Evolutionary conservation across 2,888 invertebrate genomes (phyloP).

Genomic region (Stomorhina lunata): DNA sequence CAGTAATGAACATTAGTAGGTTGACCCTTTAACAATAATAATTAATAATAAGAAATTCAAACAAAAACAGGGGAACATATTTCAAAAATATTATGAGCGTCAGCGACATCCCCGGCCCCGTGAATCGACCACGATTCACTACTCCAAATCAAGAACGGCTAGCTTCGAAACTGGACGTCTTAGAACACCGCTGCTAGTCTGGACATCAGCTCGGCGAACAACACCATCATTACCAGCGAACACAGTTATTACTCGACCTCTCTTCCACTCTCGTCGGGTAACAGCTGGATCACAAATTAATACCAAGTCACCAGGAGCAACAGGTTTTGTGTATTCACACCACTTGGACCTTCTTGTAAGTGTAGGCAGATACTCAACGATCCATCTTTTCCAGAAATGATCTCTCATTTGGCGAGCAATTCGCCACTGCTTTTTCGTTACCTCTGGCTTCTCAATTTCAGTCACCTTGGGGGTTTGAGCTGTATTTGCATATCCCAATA

Average conservation of each 20-base stretch:
- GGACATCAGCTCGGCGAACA: conserved; percentile 36
- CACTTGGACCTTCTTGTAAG: neutral
- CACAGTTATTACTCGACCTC: neutral
- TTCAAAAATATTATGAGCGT: too few species aligned
- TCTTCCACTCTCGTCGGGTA: too few species aligned
- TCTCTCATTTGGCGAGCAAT: too few species aligned
- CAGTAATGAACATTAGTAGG: neutral
- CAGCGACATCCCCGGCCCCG: conserved; percentile 21
- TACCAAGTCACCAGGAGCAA: neutral
- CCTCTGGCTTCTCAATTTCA: neutral
- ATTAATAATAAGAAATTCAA: neutral
- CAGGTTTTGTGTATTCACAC: neutral
- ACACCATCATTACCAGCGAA: conserved; percentile 31
- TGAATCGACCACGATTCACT: conserved; percentile 27
- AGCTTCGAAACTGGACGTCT: conserved; percentile 67
- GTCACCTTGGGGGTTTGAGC: too few species aligned
- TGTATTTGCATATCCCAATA: neutral
- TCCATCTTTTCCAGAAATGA: too few species aligned
- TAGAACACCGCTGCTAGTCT: conserved; percentile 62
- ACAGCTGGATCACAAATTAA: neutral
- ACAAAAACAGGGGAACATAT: too few species aligned
- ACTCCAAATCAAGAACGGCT: too few species aligned
- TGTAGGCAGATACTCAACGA: neutral
- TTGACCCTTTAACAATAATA: neutral
- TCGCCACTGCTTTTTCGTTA: neutral